A percentile compares a stretch with the other conserved stretches of the same genome.
Evolutionary conservation across 2,113 vertebrate species (phyloP).

Genomic region (Limanda limanda): DNA sequence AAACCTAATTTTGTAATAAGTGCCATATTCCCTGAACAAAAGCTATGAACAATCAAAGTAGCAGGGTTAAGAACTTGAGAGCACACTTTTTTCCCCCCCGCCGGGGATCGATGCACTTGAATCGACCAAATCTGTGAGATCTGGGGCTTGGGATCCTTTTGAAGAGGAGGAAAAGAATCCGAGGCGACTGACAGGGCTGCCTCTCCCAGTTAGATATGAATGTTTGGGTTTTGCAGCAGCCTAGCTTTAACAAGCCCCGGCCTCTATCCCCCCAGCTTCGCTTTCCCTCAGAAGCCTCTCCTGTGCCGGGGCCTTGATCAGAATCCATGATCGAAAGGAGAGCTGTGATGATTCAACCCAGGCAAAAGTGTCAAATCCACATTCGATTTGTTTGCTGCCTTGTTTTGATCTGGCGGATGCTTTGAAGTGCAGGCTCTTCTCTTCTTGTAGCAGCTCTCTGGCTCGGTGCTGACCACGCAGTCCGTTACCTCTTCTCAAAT

Average conservation of each 20-base stretch:
- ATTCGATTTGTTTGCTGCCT: slow-evolving; percentile 81
- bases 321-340: slow-evolving; percentile 75
- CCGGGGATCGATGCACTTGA: slow-evolving; percentile 71
- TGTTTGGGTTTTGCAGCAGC: slow-evolving; percentile 72
- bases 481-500: neutral
- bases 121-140: slow-evolving; percentile 79
- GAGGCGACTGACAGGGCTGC: slow-evolving; percentile 71
- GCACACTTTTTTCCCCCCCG: slow-evolving; percentile 45
- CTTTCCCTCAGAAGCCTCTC: slow-evolving; percentile 70
- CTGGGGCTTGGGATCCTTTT: slow-evolving; percentile 80
- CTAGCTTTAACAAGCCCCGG: slow-evolving; percentile 71
- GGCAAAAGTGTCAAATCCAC: slow-evolving; percentile 75
- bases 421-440: slow-evolving; percentile 70
- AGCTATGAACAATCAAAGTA: slow-evolving; percentile 69
- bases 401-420: slow-evolving; percentile 68
- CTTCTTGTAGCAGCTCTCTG: neutral
- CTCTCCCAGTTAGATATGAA: slow-evolving; percentile 78
- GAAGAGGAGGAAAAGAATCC: slow-evolving; percentile 79
- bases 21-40: slow-evolving; percentile 56
- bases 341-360: slow-evolving; percentile 70
- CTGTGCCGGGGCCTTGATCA: slow-evolving; percentile 73
- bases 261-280: slow-evolving; percentile 66
- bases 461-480: slow-evolving; percentile 58
- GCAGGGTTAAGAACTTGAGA: slow-evolving; percentile 65
- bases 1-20: slow-evolving; percentile 62